phyloP scores from a whole-genome alignment of 2,888 invertebrate genomes.

The Xylophagus ater region DNA sequence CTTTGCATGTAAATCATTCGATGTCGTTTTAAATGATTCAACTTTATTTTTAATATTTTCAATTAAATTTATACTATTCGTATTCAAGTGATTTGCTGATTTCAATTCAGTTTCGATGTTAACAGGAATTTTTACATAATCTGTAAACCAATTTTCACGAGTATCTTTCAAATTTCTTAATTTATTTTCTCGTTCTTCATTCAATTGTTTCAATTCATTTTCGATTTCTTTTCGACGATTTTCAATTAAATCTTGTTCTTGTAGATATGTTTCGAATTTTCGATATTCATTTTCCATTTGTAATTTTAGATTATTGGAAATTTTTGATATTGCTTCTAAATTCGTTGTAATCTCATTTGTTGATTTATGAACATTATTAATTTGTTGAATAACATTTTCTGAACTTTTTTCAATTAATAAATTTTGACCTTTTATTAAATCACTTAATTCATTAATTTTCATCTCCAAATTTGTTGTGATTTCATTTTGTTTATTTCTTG shows the following conservation, averaged over 20 bases:
- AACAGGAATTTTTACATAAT: not conserved
- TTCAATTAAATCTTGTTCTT: not conserved
- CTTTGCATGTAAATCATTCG: too few relatives aligned
- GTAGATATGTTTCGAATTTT: not conserved
- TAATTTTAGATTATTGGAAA: constrained; percentile 27
- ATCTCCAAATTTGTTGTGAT: constrained; percentile 2
- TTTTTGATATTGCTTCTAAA: constrained; percentile 22
- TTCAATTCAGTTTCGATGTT: not conserved
- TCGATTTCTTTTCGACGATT: not conserved
- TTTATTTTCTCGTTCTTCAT: not conserved
- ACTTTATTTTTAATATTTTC: too few relatives aligned
- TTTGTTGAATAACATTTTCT: constrained; percentile 2
- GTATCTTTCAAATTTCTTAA: not conserved
- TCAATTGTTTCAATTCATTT: not conserved
- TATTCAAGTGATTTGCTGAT: not conserved
- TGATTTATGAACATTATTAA: constrained; percentile 1
- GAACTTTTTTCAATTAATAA: too few relatives aligned
- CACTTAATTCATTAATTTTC: too few relatives aligned
- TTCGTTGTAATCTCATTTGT: constrained; percentile 25
- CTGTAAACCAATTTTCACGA: not conserved
- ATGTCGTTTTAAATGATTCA: too few relatives aligned
- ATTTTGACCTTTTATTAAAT: too few relatives aligned
- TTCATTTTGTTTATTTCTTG: not conserved
- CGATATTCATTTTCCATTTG: not conserved
- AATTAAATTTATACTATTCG: constrained; percentile 1